Evolutionary conservation across 2,797 vertebrate genomes (phyloP).

Genomic region (Galagoides demidoff): DNA sequence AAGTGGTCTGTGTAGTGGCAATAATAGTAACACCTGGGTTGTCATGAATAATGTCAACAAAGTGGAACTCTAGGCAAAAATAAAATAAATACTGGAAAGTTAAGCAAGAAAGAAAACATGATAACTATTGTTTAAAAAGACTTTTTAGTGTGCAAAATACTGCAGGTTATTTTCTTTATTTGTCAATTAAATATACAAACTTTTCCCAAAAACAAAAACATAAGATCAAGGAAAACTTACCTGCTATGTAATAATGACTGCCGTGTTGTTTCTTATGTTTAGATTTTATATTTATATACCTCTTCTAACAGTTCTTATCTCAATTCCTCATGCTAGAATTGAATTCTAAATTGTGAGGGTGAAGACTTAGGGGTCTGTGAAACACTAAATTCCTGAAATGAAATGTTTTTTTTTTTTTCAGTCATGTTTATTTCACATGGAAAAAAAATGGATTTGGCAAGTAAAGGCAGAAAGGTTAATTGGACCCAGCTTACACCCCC

Average conservation of each 20-base stretch:
- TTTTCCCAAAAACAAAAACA: not conserved
- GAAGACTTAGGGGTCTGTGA: not conserved
- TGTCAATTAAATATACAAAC: not conserved
- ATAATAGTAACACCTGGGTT: not conserved
- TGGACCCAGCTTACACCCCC: not conserved
- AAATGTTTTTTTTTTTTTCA: not conserved
- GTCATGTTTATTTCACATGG: constrained; percentile 13
- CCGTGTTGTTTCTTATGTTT: not conserved
- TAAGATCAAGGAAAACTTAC: not conserved
- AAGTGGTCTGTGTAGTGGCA: not conserved
- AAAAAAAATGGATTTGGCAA: constrained; percentile 2
- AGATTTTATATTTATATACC: not conserved
- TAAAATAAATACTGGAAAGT: not conserved
- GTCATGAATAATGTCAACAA: not conserved
- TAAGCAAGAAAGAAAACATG: not conserved
- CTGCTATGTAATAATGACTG: not conserved
- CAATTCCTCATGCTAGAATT: not conserved
- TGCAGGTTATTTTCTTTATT: constrained; percentile 16
- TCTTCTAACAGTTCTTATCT: not conserved
- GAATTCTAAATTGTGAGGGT: constrained; percentile 26
- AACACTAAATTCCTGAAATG: not conserved
- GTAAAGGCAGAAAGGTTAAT: not conserved
- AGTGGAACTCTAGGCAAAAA: not conserved
- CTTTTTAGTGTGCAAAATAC: not conserved
- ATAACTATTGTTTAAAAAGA: not conserved